phyloP scores from a whole-genome alignment of 2,113 vertebrate genomes.

The Gallinago undulata region DNA sequence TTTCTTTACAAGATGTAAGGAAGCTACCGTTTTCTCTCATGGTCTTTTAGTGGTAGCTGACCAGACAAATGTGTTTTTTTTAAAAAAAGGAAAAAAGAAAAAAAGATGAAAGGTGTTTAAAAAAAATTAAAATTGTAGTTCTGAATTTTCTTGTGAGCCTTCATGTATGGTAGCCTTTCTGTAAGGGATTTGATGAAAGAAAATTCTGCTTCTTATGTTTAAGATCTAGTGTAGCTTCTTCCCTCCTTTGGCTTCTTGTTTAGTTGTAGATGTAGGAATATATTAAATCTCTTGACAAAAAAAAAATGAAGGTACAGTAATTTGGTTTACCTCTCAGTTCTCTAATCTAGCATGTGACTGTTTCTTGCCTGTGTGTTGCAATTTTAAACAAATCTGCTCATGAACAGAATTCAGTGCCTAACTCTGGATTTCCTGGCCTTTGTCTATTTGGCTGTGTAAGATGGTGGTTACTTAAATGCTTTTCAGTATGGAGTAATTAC shows the following conservation, averaged over 20 bases:
- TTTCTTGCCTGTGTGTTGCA: neutral
- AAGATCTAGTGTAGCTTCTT: neutral
- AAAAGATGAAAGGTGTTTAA: neutral
- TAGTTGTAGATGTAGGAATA: neutral
- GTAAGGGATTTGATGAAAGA: neutral
- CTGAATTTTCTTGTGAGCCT: neutral
- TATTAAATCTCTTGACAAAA: neutral
- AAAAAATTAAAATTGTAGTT: neutral
- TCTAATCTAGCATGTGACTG: neutral
- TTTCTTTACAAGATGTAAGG: neutral
- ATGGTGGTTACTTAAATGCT: neutral
- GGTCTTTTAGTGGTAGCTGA: neutral
- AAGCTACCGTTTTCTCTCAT: neutral
- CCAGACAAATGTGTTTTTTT: neutral
- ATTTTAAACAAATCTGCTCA: neutral
- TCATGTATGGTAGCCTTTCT: neutral
- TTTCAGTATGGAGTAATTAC: constrained; percentile 14
- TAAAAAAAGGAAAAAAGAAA: neutral
- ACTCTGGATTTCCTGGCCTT: neutral
- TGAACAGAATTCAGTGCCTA: neutral
- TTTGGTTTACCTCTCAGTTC: neutral
- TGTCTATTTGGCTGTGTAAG: neutral
- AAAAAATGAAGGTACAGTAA: neutral
- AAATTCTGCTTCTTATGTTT: neutral
- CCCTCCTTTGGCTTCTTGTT: neutral